These are phyloP conservation scores for Dicranocentrus wangi DNA, from an alignment of 2,888 invertebrate genomes.

Conservation along the genomic window DNA sequence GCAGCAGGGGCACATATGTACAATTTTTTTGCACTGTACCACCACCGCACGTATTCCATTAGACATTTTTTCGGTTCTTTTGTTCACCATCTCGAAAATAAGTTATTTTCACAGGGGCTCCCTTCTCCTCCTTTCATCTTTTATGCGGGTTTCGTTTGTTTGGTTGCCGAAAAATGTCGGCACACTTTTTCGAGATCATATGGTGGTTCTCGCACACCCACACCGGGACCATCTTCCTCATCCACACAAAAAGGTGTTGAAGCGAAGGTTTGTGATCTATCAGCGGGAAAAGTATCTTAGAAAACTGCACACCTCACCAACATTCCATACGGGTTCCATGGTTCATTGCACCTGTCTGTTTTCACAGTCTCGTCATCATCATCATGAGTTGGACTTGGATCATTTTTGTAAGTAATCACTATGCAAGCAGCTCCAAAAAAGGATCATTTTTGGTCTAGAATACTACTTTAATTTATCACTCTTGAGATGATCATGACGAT, in stretches of 20 bases:
- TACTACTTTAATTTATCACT: too few species aligned
- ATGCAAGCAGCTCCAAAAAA: too few species aligned
- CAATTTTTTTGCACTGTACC: neutral
- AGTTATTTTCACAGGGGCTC: too few species aligned
- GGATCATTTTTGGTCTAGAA: too few species aligned
- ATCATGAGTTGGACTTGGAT: neutral
- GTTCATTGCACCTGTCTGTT: conserved; percentile 4
- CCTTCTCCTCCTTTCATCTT: too few species aligned
- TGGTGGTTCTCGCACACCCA: too few species aligned
- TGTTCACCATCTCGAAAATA: too few species aligned
- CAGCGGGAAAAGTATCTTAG: neutral
- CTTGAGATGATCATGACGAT: neutral
- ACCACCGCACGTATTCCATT: neutral
- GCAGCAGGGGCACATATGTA: neutral
- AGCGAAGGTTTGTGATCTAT: neutral
- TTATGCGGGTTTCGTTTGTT: too few species aligned
- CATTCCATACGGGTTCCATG: neutral
- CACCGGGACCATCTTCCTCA: too few species aligned
- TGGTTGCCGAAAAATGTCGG: too few species aligned
- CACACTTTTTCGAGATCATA: too few species aligned
- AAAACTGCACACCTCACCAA: neutral
- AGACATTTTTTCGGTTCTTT: neutral
- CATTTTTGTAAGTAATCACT: neutral
- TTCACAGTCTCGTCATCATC: conserved; percentile 23
- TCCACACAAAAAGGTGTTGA: too few species aligned